Base-by-base conservation (phyloP, 2,113 vertebrate species). In the Charadrius vociferus region DNA sequence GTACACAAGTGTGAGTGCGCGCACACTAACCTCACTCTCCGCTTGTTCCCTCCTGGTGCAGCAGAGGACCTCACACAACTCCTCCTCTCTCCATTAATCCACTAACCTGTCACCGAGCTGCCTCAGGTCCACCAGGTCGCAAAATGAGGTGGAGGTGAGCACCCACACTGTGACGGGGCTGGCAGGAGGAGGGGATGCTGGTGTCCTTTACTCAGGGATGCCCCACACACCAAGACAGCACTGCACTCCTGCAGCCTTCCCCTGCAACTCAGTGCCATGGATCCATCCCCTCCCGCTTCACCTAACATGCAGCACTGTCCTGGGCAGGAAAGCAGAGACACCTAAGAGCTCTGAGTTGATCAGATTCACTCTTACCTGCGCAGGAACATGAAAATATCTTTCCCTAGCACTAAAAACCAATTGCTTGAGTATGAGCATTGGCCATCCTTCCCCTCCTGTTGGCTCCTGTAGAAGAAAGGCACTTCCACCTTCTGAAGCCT, bases 1-100 rank as follows among this genome's bases (percentile, higher is more conserved):
- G 32, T 37, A 27, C 15, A 21, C 12, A 6, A 1, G 1, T 39
- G 37, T 58, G 58, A 43, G 16, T 17, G 39, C 0, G 2, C 2
- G 0, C 41, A 70, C 26, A 27, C 41, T 36, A 63, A 50, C 32
- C 22, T 63, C 70, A 24, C 63, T 12, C 22, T 53, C 70, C 18
- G 32, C 41, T 50, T 32, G 12, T 77, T 81, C 26, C 26, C 32
- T 41, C 16, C 53, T 39, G 23, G 29, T 61, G 20, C 67, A 61
- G 67, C 34, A 18, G 21, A 49, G 47, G n/a, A 41, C 39, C 47
- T 75, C 62, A 43, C 22, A 37, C 12, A 58, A 52, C 16, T 39
- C 14, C 29, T 61, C n/a, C 39, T 37, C 27, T 43, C 67, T 70
- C 41, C 32, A 27, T 32, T 30, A 50, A 29, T 19, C 10, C 36